Percentiles rank a stretch among this genome's conserved stretches.
These are phyloP conservation scores for Netelia inedita DNA, from an alignment of 2,888 invertebrate genomes.

Conservation along the genomic window DNA sequence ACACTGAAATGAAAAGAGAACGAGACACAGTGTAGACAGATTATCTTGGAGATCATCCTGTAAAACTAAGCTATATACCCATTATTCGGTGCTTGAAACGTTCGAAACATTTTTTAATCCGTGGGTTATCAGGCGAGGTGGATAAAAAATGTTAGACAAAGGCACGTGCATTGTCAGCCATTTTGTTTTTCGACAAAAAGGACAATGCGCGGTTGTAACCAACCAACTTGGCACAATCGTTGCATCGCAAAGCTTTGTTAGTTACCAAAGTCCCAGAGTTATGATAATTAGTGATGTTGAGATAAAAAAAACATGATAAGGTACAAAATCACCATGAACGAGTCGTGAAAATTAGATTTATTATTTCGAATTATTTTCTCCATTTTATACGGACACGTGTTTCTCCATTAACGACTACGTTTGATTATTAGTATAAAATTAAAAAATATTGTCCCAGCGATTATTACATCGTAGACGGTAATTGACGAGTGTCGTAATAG, in stretches of 20 bases:
- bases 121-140: constrained; percentile 23
- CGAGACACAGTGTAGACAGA: constrained; percentile 31
- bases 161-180: constrained; percentile 6
- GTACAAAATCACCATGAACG: constrained; percentile 43
- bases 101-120: constrained; percentile 22
- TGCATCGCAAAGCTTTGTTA: background rate
- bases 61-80: constrained; percentile 17
- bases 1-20: constrained; percentile 43
- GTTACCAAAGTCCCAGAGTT: background rate
- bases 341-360: constrained; percentile 49
- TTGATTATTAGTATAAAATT: constrained; percentile 46
- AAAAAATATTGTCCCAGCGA: background rate
- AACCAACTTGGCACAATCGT: background rate
- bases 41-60: constrained; percentile 17
- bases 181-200: background rate
- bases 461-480: constrained; percentile 23
- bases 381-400: background rate
- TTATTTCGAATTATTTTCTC: constrained; percentile 26
- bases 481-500: constrained; percentile 33
- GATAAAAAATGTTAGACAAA: constrained; percentile 25
- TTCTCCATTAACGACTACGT: background rate
- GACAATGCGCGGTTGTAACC: background rate
- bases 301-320: constrained; percentile 1
- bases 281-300: background rate
- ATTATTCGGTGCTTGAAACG: constrained; percentile 25